Percentiles rank a stretch among this genome's conserved stretches.
phyloP scores from a whole-genome alignment of 2,888 invertebrate species.

The Scaptomyza parva region DNA sequence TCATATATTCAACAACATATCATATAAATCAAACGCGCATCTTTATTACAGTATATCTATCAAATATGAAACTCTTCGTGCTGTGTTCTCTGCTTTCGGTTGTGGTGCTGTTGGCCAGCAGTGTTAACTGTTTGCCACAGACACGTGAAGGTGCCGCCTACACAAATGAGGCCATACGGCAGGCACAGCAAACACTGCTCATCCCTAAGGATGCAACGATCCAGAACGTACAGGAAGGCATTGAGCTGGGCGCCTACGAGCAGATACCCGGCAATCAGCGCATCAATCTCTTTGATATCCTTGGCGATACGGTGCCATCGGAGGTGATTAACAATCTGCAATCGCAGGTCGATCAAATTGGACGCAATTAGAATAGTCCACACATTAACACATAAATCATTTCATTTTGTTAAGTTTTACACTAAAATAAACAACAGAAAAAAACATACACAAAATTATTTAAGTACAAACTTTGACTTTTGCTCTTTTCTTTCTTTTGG shows the following conservation, averaged over 20 bases:
- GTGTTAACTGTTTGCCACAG: slow-evolving; percentile 85
- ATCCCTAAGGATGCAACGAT: slow-evolving; percentile 95
- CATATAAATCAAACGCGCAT: slow-evolving; percentile 29
- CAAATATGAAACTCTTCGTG: slow-evolving; percentile 67
- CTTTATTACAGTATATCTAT: slow-evolving; percentile 39
- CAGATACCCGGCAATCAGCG: slow-evolving; percentile 93
- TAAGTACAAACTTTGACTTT: slow-evolving; percentile 45
- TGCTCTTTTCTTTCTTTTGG: slow-evolving; percentile 9
- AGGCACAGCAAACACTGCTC: slow-evolving; percentile 93
- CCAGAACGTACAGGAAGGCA: slow-evolving; percentile 94
- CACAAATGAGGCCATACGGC: slow-evolving; percentile 93
- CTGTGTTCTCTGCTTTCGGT: slow-evolving; percentile 70
- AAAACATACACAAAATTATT: slow-evolving; percentile 36
- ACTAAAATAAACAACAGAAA: slow-evolving; percentile 28
- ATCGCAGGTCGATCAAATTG: slow-evolving; percentile 93
- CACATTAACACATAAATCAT: slow-evolving; percentile 37
- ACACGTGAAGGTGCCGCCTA: slow-evolving; percentile 93
- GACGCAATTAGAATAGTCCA: slow-evolving; percentile 86
- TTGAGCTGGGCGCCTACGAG: slow-evolving; percentile 94
- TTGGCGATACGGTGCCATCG: slow-evolving; percentile 93
- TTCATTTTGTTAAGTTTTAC: slow-evolving; percentile 64
- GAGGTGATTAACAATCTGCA: slow-evolving; percentile 96
- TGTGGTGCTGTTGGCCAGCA: slow-evolving; percentile 61
- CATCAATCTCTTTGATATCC: slow-evolving; percentile 93
- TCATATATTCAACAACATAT: not conserved